phyloP scores from a whole-genome alignment of 1,140 invertebrate genomes.

The Aphis gossypii region DNA sequence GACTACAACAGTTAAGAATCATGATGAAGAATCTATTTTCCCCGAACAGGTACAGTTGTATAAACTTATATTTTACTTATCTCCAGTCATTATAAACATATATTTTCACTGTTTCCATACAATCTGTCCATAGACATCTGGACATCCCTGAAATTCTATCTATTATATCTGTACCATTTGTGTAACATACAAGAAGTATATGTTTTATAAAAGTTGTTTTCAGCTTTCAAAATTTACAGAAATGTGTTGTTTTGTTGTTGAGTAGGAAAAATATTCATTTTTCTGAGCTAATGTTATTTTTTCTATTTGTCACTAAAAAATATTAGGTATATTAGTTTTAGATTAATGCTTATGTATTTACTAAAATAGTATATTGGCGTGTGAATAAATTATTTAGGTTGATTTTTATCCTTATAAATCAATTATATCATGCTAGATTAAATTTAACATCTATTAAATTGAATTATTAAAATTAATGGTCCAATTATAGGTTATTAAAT shows the following conservation, averaged over 20 bases:
- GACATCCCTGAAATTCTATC: background rate
- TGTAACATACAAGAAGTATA: background rate
- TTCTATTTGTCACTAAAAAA: background rate
- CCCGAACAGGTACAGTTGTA: background rate
- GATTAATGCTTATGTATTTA: background rate
- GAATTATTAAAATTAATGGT: background rate
- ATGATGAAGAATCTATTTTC: conserved; percentile 33
- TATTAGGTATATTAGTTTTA: background rate
- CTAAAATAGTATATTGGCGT: background rate
- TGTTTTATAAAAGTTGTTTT: background rate
- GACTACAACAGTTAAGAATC: background rate
- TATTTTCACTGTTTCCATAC: background rate
- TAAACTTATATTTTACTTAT: background rate
- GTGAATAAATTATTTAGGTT: background rate
- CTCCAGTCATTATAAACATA: background rate
- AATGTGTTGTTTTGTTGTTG: background rate
- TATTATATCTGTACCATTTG: background rate
- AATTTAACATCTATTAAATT: background rate
- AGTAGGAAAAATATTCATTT: background rate
- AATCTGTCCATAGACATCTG: too few species aligned
- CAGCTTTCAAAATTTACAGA: background rate
- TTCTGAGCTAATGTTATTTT: background rate
- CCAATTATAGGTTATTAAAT: background rate
- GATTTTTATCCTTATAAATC: background rate
- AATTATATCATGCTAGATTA: background rate